phyloP scores from a whole-genome alignment of 1,140 invertebrate genomes.

The Adelges cooleyi region DNA sequence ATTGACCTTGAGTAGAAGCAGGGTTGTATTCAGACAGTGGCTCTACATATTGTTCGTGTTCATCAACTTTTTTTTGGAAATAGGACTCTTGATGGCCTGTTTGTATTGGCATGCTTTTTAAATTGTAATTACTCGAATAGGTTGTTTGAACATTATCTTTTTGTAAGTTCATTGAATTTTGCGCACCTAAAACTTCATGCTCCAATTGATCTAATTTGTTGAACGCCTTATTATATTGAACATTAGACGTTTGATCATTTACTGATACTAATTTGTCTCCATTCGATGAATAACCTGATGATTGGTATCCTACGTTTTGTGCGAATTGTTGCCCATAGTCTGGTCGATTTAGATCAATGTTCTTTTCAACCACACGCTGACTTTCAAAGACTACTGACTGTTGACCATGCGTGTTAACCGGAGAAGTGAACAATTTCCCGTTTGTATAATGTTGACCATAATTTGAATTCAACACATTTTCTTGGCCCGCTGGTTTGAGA shows the following conservation, averaged over 20 bases:
- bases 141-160: slow-evolving; percentile 2
- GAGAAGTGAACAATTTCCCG: neutral
- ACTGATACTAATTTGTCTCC: neutral
- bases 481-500: no score
- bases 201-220: slow-evolving; percentile 3
- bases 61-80: neutral
- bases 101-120: slow-evolving; percentile 14
- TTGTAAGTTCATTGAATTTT: neutral
- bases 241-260: neutral
- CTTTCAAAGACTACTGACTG: neutral
- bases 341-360: neutral
- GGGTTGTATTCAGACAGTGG: neutral
- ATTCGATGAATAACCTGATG: neutral
- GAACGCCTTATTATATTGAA: neutral
- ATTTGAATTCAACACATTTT: no score
- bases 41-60: slow-evolving; percentile 9
- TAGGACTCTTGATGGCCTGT: neutral
- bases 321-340: neutral
- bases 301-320: neutral
- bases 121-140: neutral
- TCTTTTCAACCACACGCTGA: neutral
- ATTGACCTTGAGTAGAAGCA: neutral
- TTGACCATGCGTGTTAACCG: neutral
- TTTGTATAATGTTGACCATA: neutral
- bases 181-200: neutral